Conservation (phyloP, 2,113 vertebrate species). For the Genyomyrus donnyi region DNA sequence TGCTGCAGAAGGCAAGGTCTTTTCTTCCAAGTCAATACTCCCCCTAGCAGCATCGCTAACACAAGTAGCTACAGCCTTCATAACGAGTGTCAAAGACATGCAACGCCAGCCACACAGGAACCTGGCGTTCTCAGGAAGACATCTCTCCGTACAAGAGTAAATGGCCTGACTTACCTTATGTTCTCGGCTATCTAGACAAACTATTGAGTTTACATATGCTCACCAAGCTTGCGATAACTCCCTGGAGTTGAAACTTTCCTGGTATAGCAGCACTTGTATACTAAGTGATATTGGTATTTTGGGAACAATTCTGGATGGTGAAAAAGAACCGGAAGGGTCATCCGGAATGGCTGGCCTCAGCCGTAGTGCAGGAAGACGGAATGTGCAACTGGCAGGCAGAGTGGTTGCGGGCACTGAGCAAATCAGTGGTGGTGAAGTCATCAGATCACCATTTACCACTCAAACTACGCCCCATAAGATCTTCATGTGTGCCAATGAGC, state of each 20-base stretch:
- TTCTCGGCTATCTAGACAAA: not conserved
- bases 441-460: not conserved
- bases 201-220: not conserved
- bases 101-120: not conserved
- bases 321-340: not conserved
- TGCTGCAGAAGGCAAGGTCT: not conserved
- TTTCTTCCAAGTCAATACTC: not conserved
- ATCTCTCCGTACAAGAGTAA: not conserved
- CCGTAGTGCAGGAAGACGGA: not conserved
- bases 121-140: no score
- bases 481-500: not conserved
- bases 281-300: not conserved
- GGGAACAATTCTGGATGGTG: not conserved
- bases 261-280: not conserved
- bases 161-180: not conserved
- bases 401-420: not conserved
- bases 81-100: constrained; percentile 10
- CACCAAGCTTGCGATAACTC: not conserved
- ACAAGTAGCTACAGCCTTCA: not conserved
- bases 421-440: not conserved
- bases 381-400: not conserved
- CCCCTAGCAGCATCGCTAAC: not conserved
- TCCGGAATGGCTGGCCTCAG: not conserved
- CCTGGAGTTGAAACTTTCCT: not conserved
- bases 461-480: not conserved